Percentiles rank a stretch among this genome's conserved stretches.
phyloP scores from a whole-genome alignment of 1,140 invertebrate genomes.

The Lordiphosa stackelbergi region DNA sequence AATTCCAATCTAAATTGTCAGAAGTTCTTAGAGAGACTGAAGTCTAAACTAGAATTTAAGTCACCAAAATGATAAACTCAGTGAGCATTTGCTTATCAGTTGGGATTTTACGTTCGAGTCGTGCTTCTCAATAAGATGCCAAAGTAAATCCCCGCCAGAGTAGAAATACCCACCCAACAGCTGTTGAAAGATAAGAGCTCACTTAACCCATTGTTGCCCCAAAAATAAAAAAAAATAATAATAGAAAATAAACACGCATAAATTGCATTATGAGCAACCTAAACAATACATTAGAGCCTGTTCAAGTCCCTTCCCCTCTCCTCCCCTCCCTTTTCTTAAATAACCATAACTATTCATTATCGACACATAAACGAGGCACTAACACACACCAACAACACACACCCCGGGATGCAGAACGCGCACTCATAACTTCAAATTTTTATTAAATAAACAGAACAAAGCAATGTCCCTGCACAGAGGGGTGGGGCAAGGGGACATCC shows the following conservation, averaged over 20 bases:
- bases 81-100: conserved; percentile 26
- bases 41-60: background rate
- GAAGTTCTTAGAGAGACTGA: conserved; percentile 14
- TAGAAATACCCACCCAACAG: conserved; percentile 11
- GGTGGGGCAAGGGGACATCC: conserved; percentile 37
- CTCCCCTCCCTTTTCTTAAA: conserved; percentile 24
- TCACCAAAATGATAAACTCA: conserved; percentile 11
- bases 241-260: conserved; percentile 61
- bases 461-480: conserved; percentile 49
- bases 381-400: conserved; percentile 9
- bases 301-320: conserved; percentile 13
- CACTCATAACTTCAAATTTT: conserved; percentile 73
- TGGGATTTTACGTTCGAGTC: conserved; percentile 22
- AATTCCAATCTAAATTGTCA: background rate
- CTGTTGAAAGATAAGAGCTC: conserved; percentile 8
- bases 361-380: conserved; percentile 59
- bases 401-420: conserved; percentile 12
- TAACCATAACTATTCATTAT: conserved; percentile 76
- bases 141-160: conserved; percentile 38
- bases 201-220: conserved; percentile 52
- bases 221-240: conserved; percentile 4
- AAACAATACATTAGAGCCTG: conserved; percentile 53
- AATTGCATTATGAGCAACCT: conserved; percentile 67
- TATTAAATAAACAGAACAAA: conserved; percentile 71
- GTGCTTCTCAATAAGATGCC: conserved; percentile 8